Percentiles rank a stretch among this genome's conserved stretches.
Evolutionary conservation across 2,113 vertebrate species (phyloP).

Genomic region (Recurvirostra avosetta): DNA sequence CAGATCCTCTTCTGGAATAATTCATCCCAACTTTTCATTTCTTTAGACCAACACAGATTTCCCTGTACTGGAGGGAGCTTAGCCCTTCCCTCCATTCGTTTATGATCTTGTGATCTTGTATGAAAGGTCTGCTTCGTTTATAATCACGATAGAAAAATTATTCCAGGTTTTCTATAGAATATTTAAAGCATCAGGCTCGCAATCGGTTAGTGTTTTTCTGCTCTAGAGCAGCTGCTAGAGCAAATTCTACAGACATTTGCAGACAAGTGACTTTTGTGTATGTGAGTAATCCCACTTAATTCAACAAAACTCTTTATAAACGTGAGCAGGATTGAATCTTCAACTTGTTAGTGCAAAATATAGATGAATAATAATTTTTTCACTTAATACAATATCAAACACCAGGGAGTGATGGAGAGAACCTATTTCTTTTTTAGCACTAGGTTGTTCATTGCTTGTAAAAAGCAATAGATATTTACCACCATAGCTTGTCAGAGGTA

Average conservation of each 20-base stretch:
- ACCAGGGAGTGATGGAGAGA: neutral
- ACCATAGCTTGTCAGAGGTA: neutral
- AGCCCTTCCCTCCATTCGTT: neutral
- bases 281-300: neutral
- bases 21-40: neutral
- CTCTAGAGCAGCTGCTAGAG: neutral
- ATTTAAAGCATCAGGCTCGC: neutral
- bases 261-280: neutral
- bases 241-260: neutral
- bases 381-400: neutral
- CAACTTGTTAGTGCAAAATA: neutral
- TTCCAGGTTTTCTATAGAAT: neutral
- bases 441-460: neutral
- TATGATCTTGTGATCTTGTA: neutral
- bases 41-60: neutral
- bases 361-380: neutral
- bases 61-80: neutral
- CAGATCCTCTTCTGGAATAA: neutral
- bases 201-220: neutral
- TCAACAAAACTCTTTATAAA: neutral
- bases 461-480: neutral
- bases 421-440: neutral
- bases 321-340: neutral
- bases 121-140: neutral
- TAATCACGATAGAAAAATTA: neutral